Base-by-base conservation (phyloP, 2,797 vertebrate species). In the Xenopus petersii region DNA sequence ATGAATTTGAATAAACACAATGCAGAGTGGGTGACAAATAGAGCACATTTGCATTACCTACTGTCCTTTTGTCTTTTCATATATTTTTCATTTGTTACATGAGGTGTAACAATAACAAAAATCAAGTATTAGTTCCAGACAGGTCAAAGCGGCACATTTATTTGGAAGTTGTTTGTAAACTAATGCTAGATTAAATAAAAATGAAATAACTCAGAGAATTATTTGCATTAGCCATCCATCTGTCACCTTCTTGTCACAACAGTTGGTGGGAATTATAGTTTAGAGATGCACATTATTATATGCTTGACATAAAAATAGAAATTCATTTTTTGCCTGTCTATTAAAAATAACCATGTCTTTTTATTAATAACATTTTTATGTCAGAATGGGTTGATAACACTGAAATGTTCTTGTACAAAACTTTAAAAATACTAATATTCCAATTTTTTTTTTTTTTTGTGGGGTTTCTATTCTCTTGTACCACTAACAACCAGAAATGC, bases 111-210 rank as follows among this genome's bases (percentile, higher is more conserved):
- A 67, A 64, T 64, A 62, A 72, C 36, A 68, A 49, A 48, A 64
- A 64, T 77, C 63, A 73, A 78, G 67, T 8, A 55, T 67, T 67
- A 56, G 24, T 58, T 73, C 64, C 59, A 78, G 49, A 69, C 36
- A 78, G 75, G 75, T 78, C 75, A 64, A 59, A 69, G 65, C 59
- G 59, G 54, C 75, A 78, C 12, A 73, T 68, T 78, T 73, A 68
- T 64, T 60, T 69, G 42, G 51, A 78, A 69, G 70, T 73, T 64
- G 64, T 59, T 73, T 68, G 48, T 9, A 5, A 68, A 69, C 59
- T 70, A 73, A 73, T 68, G 36, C 58, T 64, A 33, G 24, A 64
- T 68, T 56, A 51, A 63, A 69, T 36, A 59, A 77, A 73, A 73
- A 30, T 64, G 70, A 59, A 70, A 73, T 77, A 63, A 73, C 73